Evolutionary conservation across 2,113 vertebrate genomes (phyloP).

Genomic region (Ginglymostoma cirratum): DNA sequence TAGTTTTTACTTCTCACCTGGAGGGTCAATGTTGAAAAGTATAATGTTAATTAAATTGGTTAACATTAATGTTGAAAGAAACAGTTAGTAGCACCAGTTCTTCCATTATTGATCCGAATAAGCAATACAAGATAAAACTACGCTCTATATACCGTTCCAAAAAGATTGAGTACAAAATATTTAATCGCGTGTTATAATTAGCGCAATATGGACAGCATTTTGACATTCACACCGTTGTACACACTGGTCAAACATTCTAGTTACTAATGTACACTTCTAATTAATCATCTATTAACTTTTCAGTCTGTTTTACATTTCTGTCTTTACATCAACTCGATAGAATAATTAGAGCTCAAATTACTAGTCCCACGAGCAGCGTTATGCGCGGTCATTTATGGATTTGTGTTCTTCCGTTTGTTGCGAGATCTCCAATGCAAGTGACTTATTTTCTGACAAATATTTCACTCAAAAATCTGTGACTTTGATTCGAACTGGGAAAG

Average conservation of each 20-base stretch:
- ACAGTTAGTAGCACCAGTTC: not conserved
- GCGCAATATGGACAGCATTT: not conserved
- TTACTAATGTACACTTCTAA: not conserved
- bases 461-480: not conserved
- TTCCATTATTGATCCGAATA: not conserved
- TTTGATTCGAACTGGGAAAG: not conserved
- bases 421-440: not conserved
- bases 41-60: not conserved
- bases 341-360: not conserved
- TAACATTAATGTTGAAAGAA: not conserved
- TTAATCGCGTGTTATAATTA: not conserved
- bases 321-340: not conserved
- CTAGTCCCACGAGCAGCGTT: not conserved
- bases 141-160: not conserved
- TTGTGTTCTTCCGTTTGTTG: not conserved
- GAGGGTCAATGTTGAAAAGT: not conserved
- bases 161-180: not conserved
- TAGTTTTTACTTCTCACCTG: not conserved
- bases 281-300: not conserved
- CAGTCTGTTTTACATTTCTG: not conserved
- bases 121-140: not conserved
- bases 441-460: not conserved
- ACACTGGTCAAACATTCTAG: not conserved
- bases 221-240: not conserved
- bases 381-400: not conserved